Evolutionary conservation across 2,797 vertebrate genomes (phyloP).

Genomic region (Limnodromus scolopaceus): DNA sequence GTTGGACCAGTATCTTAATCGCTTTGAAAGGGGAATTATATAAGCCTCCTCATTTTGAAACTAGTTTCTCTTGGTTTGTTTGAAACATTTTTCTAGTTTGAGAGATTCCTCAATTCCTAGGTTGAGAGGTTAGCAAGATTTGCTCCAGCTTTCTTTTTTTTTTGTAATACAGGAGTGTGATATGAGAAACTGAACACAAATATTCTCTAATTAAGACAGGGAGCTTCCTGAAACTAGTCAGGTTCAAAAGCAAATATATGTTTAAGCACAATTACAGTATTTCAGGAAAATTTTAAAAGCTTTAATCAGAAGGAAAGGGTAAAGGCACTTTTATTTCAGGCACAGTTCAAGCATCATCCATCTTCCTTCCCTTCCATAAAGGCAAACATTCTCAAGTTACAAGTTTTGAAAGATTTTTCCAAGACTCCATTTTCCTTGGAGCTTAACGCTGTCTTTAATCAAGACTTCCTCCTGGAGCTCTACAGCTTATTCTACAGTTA

Average conservation of each 20-base stretch:
- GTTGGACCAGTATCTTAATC: background rate
- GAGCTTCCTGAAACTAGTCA: background rate
- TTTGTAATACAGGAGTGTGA: background rate
- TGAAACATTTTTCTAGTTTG: background rate
- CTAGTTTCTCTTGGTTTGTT: background rate
- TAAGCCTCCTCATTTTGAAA: background rate
- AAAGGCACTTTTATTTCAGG: conserved; percentile 42
- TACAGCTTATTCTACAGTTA: background rate
- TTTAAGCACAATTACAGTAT: conserved; percentile 13
- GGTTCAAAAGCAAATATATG: conserved; percentile 16
- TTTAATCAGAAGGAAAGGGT: conserved; percentile 5
- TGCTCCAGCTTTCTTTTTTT: background rate
- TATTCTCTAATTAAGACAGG: background rate
- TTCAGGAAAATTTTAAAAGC: conserved; percentile 25
- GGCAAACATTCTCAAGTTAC: conserved; percentile 47
- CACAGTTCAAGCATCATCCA: conserved; percentile 27
- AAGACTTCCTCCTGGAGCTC: background rate
- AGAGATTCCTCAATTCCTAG: background rate
- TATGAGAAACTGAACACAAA: background rate
- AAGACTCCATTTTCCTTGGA: conserved; percentile 43
- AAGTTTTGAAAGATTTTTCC: conserved; percentile 42
- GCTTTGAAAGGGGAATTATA: background rate
- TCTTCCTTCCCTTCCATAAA: conserved; percentile 49
- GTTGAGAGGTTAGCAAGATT: background rate
- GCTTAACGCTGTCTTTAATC: conserved; percentile 25